These are phyloP conservation scores for Nomada flava DNA, from an alignment of 2,888 invertebrate genomes.

Conservation along the genomic window DNA sequence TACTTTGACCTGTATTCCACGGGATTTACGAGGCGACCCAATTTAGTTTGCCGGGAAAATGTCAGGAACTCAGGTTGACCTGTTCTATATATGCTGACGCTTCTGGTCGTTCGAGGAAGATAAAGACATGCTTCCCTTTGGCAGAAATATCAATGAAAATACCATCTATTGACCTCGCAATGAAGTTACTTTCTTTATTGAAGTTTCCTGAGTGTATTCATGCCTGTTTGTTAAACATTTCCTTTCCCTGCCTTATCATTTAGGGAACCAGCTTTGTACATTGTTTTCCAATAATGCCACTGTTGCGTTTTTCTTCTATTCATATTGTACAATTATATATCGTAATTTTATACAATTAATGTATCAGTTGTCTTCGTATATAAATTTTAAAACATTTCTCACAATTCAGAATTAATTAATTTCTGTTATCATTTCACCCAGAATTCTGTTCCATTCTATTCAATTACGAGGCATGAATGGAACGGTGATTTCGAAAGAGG, in stretches of 20 bases:
- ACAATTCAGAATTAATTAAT: not conserved
- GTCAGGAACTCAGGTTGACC: constrained; percentile 62
- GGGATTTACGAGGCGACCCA: constrained; percentile 61
- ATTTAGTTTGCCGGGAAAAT: constrained; percentile 64
- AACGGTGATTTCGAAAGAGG: not conserved
- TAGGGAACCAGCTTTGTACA: constrained; percentile 16
- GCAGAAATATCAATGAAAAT: constrained; percentile 46
- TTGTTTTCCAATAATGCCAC: constrained; percentile 37
- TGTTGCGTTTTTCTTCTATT: not conserved
- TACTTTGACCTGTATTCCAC: constrained; percentile 54
- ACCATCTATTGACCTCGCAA: constrained; percentile 39
- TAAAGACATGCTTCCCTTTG: constrained; percentile 28
- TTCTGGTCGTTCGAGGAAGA: constrained; percentile 31
- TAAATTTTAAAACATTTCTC: not conserved
- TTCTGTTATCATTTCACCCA: not conserved
- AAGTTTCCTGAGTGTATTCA: constrained; percentile 9
- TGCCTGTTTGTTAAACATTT: constrained; percentile 13
- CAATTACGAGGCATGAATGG: not conserved
- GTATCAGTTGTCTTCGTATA: too few relatives aligned
- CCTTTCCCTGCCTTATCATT: constrained; percentile 10
- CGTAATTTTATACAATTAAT: too few relatives aligned
- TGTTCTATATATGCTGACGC: constrained; percentile 44
- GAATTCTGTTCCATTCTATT: not conserved
- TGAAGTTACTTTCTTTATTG: constrained; percentile 39
- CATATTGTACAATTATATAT: not conserved